Evolutionary conservation across 2,797 vertebrate genomes (phyloP), one percentile per base, ranked within the genome.

Genomic region (Pagetopsis macropterus): DNA sequence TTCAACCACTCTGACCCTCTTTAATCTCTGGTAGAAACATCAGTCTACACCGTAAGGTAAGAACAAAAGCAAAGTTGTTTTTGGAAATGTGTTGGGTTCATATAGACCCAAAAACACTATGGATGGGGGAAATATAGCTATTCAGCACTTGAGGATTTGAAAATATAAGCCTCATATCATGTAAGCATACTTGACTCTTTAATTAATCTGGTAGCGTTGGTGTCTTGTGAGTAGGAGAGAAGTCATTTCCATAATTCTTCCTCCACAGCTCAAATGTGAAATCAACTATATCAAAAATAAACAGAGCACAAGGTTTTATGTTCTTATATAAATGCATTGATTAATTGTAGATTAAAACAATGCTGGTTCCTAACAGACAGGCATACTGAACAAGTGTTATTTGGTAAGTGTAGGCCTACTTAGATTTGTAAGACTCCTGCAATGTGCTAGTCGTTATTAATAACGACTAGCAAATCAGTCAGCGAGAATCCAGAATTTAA

Each of bases 231-330:
- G 44, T 78, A 60, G 79, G 75, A 81, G 62, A 21, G 46, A 21
- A 48, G 52, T 63, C 37, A 79, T 83, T 79, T 84, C 67, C 82
- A 79, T 79, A 75, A 84, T 81, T 52, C 45, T 64, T 65, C 65
- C 75, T 63, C 65, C 41, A 46, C 19, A 81, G 46, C 64, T 74
- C 48, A 46, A 51, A 27, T 54, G 10, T 54, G 68, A 57, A 69
- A 58, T 58, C 59, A 27, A 16, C 43, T 9, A 27, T 23, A 23
- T 23, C 23, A 27, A 66, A 19, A 65, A 14, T 64, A 16, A 67
- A 70, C 41, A 8, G 2, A 57, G 21, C 41, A 43, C 14, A n/a
- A 65, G 52, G 44, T 80, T 45, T 12, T 5, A 50, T 45, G 1
- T 33, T 21, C 27, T 58, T 21, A 27, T 52, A 57, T 55, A 69